These are phyloP conservation scores for Hippoglossus hippoglossus DNA, from an alignment of 2,797 vertebrate genomes.

Conservation along the genomic window DNA sequence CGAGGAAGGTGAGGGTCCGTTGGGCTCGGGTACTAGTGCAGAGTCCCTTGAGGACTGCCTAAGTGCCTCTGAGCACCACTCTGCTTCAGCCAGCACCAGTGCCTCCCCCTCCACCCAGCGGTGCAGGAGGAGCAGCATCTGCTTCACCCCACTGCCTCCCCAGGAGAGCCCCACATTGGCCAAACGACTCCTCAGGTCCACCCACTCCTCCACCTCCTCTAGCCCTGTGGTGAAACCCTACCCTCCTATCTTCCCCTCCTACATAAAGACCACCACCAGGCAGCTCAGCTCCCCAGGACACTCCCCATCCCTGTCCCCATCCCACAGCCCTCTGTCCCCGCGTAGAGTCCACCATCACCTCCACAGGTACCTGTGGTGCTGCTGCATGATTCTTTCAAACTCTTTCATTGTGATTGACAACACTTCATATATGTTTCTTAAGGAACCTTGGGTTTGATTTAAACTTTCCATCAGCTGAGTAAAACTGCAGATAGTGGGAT, in stretches of 20 bases:
- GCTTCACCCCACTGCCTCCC: slow-evolving; percentile 64
- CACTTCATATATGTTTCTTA: neutral
- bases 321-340: slow-evolving; percentile 87
- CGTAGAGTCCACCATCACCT: slow-evolving; percentile 80
- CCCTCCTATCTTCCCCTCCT: slow-evolving; percentile 89
- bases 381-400: slow-evolving; percentile 4
- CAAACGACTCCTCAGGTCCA: slow-evolving; percentile 77
- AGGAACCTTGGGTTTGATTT: neutral
- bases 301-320: slow-evolving; percentile 89
- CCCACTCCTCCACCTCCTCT: slow-evolving; percentile 45
- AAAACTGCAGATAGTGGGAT: neutral
- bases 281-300: slow-evolving; percentile 93
- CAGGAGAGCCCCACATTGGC: slow-evolving; percentile 81
- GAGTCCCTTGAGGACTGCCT: slow-evolving; percentile 72
- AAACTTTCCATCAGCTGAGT: neutral
- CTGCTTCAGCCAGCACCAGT: neutral
- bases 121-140: slow-evolving; percentile 69
- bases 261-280: slow-evolving; percentile 95
- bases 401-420: neutral
- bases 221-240: slow-evolving; percentile 86
- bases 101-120: slow-evolving; percentile 24
- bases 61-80: slow-evolving; percentile 52
- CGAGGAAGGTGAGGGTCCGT: slow-evolving; percentile 37
- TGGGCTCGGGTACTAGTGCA: slow-evolving; percentile 51
- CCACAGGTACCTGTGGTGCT: slow-evolving; percentile 65